Base-by-base conservation (phyloP, 2,797 vertebrate species). In the Otus scops region DNA sequence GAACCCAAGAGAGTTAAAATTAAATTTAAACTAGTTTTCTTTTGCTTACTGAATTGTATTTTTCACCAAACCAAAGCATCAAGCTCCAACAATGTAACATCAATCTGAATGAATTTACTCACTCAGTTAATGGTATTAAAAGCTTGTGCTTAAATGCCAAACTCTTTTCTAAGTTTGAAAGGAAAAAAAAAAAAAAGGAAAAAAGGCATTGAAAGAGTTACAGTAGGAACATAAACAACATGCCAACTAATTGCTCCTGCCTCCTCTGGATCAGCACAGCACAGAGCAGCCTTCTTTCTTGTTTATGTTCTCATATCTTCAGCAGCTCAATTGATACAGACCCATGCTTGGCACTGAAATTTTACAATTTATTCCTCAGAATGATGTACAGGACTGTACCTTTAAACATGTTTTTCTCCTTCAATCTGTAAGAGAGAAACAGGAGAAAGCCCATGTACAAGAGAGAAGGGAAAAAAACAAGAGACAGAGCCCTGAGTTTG, bases 1-100 rank as follows among this genome's bases (percentile, higher is more conserved):
- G 9, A 86, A 43, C 60, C 45, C 38, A 95, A 34, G 76, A 92
- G 65, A 92, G 39, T 76, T 85, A 39, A 92, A 95, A 21, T 20
- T 64, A 80, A 88, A 64, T 6, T 59, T 91, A 74, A 91, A 85
- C 5, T 13, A 34, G 22, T 80, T 96, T 94, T 85, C 54, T 79
- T 95, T 92, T 63, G 73, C 70, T 50, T 89, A 68, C 34, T 67
- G 56, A 84, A 78, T 59, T 90, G 45, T 48, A 47, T 48, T 77
- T 54, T 84, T 92, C 48, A 83, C 20, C 43, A 80, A 93, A 80
- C 69, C 4, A 76, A 39, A 39, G 34, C 30, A 94, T 21, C 12
- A 85, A 61, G 32, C 47, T 91, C 43, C 27, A 67, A 60, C 17
- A 90, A 77, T 63, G 71, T 81, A 81, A 14, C 27, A 89, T 50